These are phyloP conservation scores for Sandelia bainsii DNA, from an alignment of 2,797 vertebrate species.

Conservation along the genomic window DNA sequence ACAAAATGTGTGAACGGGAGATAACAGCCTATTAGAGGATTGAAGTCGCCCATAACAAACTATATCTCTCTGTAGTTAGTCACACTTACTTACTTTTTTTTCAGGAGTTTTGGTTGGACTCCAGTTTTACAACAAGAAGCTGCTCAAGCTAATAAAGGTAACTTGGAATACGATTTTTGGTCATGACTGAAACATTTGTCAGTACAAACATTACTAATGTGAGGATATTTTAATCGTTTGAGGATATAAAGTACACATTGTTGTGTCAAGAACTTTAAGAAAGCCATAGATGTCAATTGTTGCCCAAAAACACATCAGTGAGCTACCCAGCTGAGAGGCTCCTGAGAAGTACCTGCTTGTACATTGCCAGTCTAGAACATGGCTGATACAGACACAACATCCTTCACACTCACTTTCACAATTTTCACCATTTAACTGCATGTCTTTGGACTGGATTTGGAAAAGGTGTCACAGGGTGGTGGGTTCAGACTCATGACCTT, in stretches of 20 bases:
- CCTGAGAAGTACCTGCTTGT: too few species aligned
- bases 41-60: neutral
- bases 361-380: too few species aligned
- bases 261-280: too few species aligned
- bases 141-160: slow-evolving; percentile 81
- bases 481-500: too few species aligned
- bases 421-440: too few species aligned
- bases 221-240: neutral
- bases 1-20: neutral
- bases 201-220: neutral
- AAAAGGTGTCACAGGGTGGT: too few species aligned
- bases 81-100: neutral
- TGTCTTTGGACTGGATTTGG: too few species aligned
- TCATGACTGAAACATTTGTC: neutral
- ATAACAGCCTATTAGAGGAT: neutral
- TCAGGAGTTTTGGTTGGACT: slow-evolving; percentile 83
- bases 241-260: neutral
- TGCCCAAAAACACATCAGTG: too few species aligned
- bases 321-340: too few species aligned
- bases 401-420: too few species aligned
- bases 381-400: too few species aligned
- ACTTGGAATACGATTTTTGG: neutral
- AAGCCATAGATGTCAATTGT: too few species aligned
- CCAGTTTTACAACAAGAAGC: slow-evolving; percentile 72
- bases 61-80: neutral